Conservation (phyloP, 2,888 invertebrate species). For the Mamestra brassicae region DNA sequence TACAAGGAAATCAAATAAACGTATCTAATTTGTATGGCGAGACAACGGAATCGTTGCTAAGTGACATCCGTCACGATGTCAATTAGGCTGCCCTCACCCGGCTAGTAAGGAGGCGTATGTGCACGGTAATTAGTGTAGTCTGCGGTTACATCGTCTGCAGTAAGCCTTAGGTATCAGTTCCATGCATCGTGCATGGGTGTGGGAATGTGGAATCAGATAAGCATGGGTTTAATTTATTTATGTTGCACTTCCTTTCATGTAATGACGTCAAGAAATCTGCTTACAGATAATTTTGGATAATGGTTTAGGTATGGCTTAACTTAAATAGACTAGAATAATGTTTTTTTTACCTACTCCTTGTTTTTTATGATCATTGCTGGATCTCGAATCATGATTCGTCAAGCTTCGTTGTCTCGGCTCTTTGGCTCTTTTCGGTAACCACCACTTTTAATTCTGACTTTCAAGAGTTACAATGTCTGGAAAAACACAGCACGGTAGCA, state of each 20-base stretch:
- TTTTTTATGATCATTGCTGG: too few species aligned
- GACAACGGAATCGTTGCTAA: constrained; percentile 71
- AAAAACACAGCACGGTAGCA: too few species aligned
- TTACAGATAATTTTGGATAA: too few species aligned
- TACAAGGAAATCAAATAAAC: constrained; percentile 71
- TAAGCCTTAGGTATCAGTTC: constrained; percentile 40
- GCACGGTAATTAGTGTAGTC: constrained; percentile 64
- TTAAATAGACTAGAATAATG: too few species aligned
- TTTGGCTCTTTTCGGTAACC: background rate
- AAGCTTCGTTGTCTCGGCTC: background rate
- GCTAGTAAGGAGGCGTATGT: constrained; percentile 65
- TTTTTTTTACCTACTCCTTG: too few species aligned
- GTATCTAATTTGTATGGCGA: constrained; percentile 64
- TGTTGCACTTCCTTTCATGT: background rate
- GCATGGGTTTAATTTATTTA: background rate
- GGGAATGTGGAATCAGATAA: constrained; percentile 10
- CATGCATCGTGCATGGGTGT: constrained; percentile 22
- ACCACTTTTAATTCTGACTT: background rate
- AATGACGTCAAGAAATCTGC: too few species aligned
- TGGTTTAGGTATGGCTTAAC: too few species aligned
- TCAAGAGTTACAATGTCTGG: background rate
- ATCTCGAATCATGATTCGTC: background rate
- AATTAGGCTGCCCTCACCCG: constrained; percentile 74
- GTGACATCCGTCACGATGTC: constrained; percentile 80
- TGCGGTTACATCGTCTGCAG: constrained; percentile 47